phyloP scores from a whole-genome alignment of 2,113 vertebrate genomes.

The Catagonus wagneri region DNA sequence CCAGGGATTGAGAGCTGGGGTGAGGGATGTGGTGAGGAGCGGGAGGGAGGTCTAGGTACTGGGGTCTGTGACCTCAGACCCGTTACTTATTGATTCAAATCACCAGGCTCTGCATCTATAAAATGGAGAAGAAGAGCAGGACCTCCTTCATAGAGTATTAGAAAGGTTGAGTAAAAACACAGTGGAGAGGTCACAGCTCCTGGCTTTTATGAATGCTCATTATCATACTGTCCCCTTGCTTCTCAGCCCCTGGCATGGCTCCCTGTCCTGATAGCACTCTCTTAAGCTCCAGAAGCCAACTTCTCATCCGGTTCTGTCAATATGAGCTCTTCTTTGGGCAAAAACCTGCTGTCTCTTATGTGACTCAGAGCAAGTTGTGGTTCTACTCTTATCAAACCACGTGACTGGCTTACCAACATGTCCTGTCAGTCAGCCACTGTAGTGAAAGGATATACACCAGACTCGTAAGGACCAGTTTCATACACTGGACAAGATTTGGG shows the following conservation, averaged over 20 bases:
- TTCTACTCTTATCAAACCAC: not conserved
- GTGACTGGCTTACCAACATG: not conserved
- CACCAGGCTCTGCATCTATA: slow-evolving; percentile 1
- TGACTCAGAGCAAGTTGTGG: not conserved
- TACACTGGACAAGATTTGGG: not conserved
- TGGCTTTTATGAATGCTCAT: not conserved
- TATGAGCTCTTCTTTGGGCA: not conserved
- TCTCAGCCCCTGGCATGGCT: not conserved
- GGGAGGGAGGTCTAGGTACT: not conserved
- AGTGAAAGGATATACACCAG: not conserved
- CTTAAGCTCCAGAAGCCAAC: not conserved
- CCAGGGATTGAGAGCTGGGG: not conserved
- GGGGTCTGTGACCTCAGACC: not conserved
- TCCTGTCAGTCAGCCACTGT: not conserved
- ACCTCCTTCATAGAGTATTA: not conserved
- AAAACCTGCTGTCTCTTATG: not conserved
- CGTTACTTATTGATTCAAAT: not conserved
- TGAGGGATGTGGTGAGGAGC: not conserved
- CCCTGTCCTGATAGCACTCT: not conserved
- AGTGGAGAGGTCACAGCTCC: not conserved
- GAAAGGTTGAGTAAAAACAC: not conserved
- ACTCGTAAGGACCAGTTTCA: not conserved
- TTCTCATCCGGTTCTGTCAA: not conserved
- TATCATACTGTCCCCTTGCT: no score
- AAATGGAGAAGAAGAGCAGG: not conserved